These are phyloP conservation scores for Parascotia fuliginaria DNA, from an alignment of 2,888 invertebrate species.

Conservation along the genomic window DNA sequence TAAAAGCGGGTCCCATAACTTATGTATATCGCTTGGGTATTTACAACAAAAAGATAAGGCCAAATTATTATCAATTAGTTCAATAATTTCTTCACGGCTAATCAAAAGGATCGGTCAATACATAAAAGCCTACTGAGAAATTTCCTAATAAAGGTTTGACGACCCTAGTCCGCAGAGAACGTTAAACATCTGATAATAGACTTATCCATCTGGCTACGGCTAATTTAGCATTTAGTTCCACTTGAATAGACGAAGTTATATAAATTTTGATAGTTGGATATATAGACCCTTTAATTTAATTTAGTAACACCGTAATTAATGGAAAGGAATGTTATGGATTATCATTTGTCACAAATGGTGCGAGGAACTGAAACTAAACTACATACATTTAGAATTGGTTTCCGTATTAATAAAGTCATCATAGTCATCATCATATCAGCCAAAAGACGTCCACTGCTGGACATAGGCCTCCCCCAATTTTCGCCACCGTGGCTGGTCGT, in stretches of 20 bases:
- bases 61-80: not conserved
- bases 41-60: too few species aligned
- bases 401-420: too few species aligned
- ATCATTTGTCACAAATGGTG: not conserved
- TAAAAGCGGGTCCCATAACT: too few species aligned
- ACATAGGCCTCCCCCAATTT: too few species aligned
- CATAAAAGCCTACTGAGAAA: not conserved
- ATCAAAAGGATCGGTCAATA: not conserved
- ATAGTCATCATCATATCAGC: too few species aligned
- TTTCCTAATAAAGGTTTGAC: not conserved
- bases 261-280: too few species aligned
- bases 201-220: slow-evolving; percentile 15
- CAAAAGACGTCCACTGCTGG: too few species aligned
- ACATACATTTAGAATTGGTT: too few species aligned
- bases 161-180: slow-evolving; percentile 4
- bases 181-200: slow-evolving; percentile 18
- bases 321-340: not conserved
- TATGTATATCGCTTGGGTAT: too few species aligned
- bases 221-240: slow-evolving; percentile 18
- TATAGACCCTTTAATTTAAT: not conserved
- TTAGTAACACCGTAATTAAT: not conserved
- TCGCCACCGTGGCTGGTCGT: too few species aligned
- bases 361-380: not conserved
- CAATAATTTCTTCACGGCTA: not conserved
- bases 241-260: not conserved